Evolutionary conservation across 2,888 invertebrate genomes (phyloP).

Genomic region (Rhorus exstirpatorius): DNA sequence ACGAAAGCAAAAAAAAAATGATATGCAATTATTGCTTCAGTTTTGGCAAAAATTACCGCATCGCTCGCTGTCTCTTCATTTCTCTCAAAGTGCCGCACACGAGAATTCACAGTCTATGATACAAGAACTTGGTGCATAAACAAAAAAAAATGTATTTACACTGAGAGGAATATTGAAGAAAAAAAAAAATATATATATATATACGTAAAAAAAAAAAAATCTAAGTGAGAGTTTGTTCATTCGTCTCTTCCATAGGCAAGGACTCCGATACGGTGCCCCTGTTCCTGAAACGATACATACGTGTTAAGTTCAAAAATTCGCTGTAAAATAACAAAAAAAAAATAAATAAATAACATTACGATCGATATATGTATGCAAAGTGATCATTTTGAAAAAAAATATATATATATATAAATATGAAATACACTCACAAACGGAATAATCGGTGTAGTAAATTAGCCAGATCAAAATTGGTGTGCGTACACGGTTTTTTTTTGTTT

Average conservation of each 20-base stretch:
- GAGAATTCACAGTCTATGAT: slow-evolving; percentile 60
- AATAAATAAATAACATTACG: too few species aligned
- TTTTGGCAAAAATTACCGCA: neutral
- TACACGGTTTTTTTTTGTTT: slow-evolving; percentile 28
- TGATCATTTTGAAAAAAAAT: slow-evolving; percentile 31
- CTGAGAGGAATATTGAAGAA: slow-evolving; percentile 45
- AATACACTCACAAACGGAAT: slow-evolving; percentile 65
- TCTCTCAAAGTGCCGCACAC: slow-evolving; percentile 57
- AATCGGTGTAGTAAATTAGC: slow-evolving; percentile 65
- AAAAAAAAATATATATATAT: slow-evolving; percentile 26
- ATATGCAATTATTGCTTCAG: slow-evolving; percentile 43
- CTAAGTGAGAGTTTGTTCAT: slow-evolving; percentile 51
- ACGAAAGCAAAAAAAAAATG: neutral
- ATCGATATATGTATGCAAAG: slow-evolving; percentile 3
- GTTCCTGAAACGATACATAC: slow-evolving; percentile 72
- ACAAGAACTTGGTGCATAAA: slow-evolving; percentile 56
- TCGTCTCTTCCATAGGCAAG: slow-evolving; percentile 65
- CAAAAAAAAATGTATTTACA: slow-evolving; percentile 68
- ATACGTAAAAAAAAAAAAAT: slow-evolving; percentile 7
- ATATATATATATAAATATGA: slow-evolving; percentile 33
- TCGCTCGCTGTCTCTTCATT: slow-evolving; percentile 24
- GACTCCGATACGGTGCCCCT: slow-evolving; percentile 66
- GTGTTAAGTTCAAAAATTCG: slow-evolving; percentile 63
- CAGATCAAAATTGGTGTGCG: slow-evolving; percentile 67
- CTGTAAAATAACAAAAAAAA: slow-evolving; percentile 57